phyloP scores from a whole-genome alignment of 2,888 invertebrate species.

The Ellobium chinense region DNA sequence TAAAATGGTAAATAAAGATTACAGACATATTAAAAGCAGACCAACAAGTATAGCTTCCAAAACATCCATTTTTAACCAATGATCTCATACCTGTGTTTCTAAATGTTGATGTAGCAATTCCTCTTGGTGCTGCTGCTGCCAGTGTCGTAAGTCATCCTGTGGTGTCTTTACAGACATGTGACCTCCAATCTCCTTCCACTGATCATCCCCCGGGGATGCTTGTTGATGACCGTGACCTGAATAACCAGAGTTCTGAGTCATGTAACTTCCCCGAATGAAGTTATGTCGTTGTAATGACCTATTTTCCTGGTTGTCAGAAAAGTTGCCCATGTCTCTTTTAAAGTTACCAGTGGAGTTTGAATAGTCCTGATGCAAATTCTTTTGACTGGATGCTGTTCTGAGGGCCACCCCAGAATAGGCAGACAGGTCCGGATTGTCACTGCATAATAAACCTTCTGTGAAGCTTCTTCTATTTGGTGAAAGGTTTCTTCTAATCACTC shows the following conservation, averaged over 20 bases:
- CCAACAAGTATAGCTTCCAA: neutral
- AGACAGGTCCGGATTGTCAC: neutral
- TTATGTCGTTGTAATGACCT: neutral
- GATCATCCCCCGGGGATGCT: neutral
- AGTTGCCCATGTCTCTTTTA: neutral
- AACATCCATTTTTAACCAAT: too few species aligned
- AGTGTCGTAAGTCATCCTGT: slow-evolving; percentile 62
- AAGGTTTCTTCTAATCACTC: slow-evolving; percentile 17
- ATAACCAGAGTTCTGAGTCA: slow-evolving; percentile 11
- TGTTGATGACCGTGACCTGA: neutral
- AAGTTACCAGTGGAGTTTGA: neutral
- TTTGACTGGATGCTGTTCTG: slow-evolving; percentile 19
- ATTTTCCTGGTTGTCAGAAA: neutral
- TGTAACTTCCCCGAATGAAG: neutral
- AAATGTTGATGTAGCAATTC: slow-evolving; percentile 58
- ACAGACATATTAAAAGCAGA: neutral
- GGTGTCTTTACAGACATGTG: slow-evolving; percentile 35
- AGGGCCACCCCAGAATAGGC: neutral
- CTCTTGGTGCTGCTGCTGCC: slow-evolving; percentile 71
- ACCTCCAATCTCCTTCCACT: slow-evolving; percentile 23
- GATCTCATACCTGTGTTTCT: slow-evolving; percentile 55
- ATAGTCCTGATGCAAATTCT: slow-evolving; percentile 28
- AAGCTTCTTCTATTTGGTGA: slow-evolving; percentile 40
- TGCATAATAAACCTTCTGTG: slow-evolving; percentile 21
- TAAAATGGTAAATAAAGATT: neutral